Base-by-base conservation (phyloP, 2,113 vertebrate genomes). In the Chaetops frenatus region DNA sequence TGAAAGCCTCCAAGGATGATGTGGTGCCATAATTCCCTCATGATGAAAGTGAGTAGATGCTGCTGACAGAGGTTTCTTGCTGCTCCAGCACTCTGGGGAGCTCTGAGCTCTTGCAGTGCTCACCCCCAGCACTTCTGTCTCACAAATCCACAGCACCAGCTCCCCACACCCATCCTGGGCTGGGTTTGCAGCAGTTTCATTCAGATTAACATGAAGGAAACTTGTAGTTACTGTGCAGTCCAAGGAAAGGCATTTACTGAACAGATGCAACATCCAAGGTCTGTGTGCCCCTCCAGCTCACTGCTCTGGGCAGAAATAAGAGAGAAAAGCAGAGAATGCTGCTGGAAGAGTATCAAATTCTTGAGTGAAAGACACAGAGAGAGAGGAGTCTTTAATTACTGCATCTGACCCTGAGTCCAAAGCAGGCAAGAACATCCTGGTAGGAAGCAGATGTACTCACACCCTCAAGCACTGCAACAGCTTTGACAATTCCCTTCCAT, bases 371-470 rank as follows among this genome's bases (percentile, higher is more conserved):
- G 48, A 50, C 28, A 61, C 38, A 61, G 58, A 78, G 29, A 21
- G 51, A 47, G 65, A 62, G 33, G 17, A 81, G 31, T 27, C 64
- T 92, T 92, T 51, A 71, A 36, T 80, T 90, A 77, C 28, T 1
- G 2, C 62, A 57, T n/a, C 82, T 91, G 57, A 70, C 40, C 71
- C 67, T 0, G 7, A 48, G 64, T 50, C 71, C 90, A 66, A 86
- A 83, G 89, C 66, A 79, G 91, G 50, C 58, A 38, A 87, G 78
- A 47, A 76, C 73, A 54, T 80, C 84, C 73, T 51, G 70, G 62
- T 47, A 60, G 66, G 85, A 83, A 93, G 79, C 85, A 96, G 94
- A 93, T 91, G 95, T 60, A 91, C 74, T 82, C 47, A 25, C 83
- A 94, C 77, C 61, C 53, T 95, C 36, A 20, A 91, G 92, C 3